phyloP scores from a whole-genome alignment of 2,797 vertebrate species.

The Sciurus carolinensis region DNA sequence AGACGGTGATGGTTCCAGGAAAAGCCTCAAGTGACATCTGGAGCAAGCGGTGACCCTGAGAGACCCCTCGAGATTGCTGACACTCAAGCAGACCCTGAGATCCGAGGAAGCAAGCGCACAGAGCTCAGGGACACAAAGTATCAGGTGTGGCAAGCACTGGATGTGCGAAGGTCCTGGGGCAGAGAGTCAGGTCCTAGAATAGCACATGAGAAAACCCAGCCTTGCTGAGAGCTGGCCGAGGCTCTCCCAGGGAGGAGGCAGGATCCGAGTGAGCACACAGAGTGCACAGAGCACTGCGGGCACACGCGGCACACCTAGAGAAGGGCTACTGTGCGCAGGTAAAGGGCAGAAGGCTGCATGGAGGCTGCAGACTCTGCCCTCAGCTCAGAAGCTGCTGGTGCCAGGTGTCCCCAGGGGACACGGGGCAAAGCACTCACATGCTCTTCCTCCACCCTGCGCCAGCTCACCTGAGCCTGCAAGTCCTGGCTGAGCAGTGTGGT shows the following conservation, averaged over 20 bases:
- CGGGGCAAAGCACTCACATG: background rate
- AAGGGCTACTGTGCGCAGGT: background rate
- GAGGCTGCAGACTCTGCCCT: background rate
- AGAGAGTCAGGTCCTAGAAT: background rate
- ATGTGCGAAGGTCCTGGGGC: background rate
- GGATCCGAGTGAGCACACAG: background rate
- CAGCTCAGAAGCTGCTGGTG: background rate
- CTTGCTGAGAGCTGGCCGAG: background rate
- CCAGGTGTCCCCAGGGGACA: background rate
- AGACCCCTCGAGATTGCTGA: background rate
- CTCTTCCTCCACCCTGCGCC: background rate
- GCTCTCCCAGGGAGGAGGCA: background rate
- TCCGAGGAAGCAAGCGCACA: background rate
- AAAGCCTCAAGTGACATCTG: background rate
- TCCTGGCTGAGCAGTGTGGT: background rate
- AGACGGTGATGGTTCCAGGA: background rate
- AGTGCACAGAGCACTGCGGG: too few relatives aligned
- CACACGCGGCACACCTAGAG: background rate
- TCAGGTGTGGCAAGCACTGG: rapidly evolving
- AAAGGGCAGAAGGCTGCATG: background rate
- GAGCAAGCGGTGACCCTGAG: too few relatives aligned
- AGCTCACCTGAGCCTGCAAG: background rate
- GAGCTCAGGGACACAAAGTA: background rate
- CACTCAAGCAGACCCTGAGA: background rate
- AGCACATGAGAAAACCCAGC: background rate